These are phyloP conservation scores for Branchipolynoe longqiensis DNA, from an alignment of 2,888 invertebrate genomes.

Conservation along the genomic window DNA sequence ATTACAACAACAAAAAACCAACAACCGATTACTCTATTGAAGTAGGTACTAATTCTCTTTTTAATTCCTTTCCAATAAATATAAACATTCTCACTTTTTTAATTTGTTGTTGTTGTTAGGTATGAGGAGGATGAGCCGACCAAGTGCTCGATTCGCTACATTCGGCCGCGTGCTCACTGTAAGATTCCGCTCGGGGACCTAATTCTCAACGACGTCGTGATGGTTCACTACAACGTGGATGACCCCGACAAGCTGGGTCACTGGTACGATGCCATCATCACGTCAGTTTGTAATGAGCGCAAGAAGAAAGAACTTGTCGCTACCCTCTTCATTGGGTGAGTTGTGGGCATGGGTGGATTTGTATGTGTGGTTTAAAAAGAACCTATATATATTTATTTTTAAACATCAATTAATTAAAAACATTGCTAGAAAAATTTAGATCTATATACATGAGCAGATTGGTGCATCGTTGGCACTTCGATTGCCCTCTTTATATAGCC, in stretches of 20 bases:
- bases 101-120: slow-evolving; percentile 64
- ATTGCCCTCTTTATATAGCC: no score
- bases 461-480: no score
- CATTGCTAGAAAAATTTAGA: no score
- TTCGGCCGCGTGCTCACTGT: slow-evolving; percentile 87
- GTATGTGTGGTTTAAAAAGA: slow-evolving; percentile 8
- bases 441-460: no score
- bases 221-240: slow-evolving; percentile 90
- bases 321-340: slow-evolving; percentile 81
- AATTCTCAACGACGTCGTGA: slow-evolving; percentile 85
- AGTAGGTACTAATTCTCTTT: no score
- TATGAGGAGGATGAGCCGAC: slow-evolving; percentile 78
- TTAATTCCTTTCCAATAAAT: no score
- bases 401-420: no score
- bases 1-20: no score
- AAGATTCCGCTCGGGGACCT: slow-evolving; percentile 84
- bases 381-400: no score
- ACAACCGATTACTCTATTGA: no score
- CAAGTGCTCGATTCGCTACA: slow-evolving; percentile 78
- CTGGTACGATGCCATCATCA: slow-evolving; percentile 85
- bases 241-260: slow-evolving; percentile 86
- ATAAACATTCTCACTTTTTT: no score
- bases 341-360: slow-evolving; percentile 35
- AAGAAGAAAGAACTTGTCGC: slow-evolving; percentile 77
- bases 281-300: slow-evolving; percentile 75